Evolutionary conservation across 2,797 vertebrate species (phyloP).

Genomic region (Halcyon leucocephala): DNA sequence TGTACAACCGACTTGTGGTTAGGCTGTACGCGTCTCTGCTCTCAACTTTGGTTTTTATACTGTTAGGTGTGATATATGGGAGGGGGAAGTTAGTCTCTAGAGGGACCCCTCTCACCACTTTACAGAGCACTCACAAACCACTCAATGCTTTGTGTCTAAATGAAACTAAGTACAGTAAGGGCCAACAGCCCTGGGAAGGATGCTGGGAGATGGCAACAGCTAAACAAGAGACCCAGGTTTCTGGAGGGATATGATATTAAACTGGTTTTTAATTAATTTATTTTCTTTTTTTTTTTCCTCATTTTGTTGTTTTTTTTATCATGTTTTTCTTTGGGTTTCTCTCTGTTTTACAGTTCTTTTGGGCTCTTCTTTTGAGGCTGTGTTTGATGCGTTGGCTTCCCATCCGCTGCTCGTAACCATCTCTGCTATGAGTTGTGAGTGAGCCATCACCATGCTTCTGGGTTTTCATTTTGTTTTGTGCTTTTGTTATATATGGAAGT

Average conservation of each 20-base stretch:
- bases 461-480: conserved; percentile 67
- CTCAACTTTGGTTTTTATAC: not conserved
- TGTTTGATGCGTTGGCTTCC: conserved; percentile 79
- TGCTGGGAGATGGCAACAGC: not conserved
- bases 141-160: rapidly evolving
- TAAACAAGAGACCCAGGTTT: not conserved
- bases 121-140: not conserved
- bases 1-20: not conserved
- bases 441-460: conserved; percentile 78
- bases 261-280: conserved; percentile 61
- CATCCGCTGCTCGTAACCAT: conserved; percentile 79
- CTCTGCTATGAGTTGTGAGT: conserved; percentile 79
- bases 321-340: conserved; percentile 78
- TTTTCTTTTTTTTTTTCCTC: conserved; percentile 53
- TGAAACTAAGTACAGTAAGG: not conserved
- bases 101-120: conserved; percentile 2
- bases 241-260: not conserved
- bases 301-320: conserved; percentile 72
- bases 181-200: not conserved
- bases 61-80: not conserved
- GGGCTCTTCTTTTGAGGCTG: conserved; percentile 79
- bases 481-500: conserved; percentile 65
- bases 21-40: not conserved
- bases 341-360: conserved; percentile 81
- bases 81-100: not conserved